Base-by-base conservation (phyloP, 1,140 invertebrate species). In the Lucilia cuprina region DNA sequence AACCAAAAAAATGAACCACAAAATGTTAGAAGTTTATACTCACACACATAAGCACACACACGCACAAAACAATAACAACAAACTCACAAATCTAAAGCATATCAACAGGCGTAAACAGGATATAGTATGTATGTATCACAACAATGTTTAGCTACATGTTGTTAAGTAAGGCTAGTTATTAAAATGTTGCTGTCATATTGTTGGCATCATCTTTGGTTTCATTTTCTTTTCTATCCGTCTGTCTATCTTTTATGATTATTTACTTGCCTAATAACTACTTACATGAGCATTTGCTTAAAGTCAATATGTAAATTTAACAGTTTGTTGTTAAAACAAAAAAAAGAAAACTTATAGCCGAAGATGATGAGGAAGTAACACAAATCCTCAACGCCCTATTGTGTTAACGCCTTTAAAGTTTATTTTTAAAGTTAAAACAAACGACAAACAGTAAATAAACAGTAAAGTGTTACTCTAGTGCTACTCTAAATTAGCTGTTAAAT, bases 1-100 rank as follows among this genome's bases (percentile, higher is more conserved):
- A 49, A 21, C n/a, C 25, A 25, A 82, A 82, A 65, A 82, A n/a
- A n/a, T 60, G 25, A 50, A 70, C 82, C 25, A 70, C 19, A 41
- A 49, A 41, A 82, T 49, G 82, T 82, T 82, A 19, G 1, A 30
- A 82, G 8, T 65, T 25, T 0, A n/a, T n/a, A 82, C n/a, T 25
- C 80, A 82, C 80, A 82, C 80, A 82, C 3, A 82, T 25, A 21
- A 8, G 55, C 0, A 55, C 80, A 13, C n/a, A 21, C 25, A 78
- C 14, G 21, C 34, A 82, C 60, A 65, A 19, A 3, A n/a, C n/a
- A n/a, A n/a, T 3, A 65, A 65, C 60, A 21, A 65, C 17, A 19
- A 19, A n/a, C 17, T 14, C 9, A 19, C 14, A n/a, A 19, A 65
- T 19, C 3, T 65, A 65, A 19, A 19, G 60, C 60, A 65, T 65